Base-by-base conservation (phyloP, 2,888 invertebrate genomes). In the Metacarcinus magister region DNA sequence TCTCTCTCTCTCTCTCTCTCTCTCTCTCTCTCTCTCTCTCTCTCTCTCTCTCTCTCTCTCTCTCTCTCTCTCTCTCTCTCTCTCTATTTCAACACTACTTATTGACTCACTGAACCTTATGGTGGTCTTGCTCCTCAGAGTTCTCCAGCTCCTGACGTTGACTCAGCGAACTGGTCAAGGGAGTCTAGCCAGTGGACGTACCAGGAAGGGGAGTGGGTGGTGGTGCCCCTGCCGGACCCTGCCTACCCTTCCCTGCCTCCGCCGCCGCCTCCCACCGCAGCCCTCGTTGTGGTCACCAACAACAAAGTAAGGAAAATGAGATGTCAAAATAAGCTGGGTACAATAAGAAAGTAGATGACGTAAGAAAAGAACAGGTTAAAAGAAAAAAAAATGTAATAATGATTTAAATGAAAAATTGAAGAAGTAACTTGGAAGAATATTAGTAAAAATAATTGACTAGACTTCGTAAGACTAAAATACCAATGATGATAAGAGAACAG, bases 181-280 rank as follows among this genome's bases (percentile, higher is more conserved):
- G 95, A 96, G 46, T 43, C 95, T 7, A 60, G n/a, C 16, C 46
- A 75, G n/a, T 96, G 95, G 95, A 67, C 10, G 32, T 96, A 92
- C 96, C 89, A 92, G 92, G 95, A 46, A 3, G 95, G 95, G 19
- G 96, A 96, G 28, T 96, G 96, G 96, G 48, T 92, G 7, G n/a
- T 89, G 90, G 93, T 96, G 19, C 23, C 39, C 93, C 87, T 96
- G 7, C 96, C 96, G 10, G 89, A 95, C 87, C 43, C 67, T 0
- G 39, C 23, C 87, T 95, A 93, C 48, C 94, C 93, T 0, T 44
- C n/a, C 87, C 46, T 96, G n/a, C 96, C 95, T 28, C 48, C 94
- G 3, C 96, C 94, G 1, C 54, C n/a, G 7, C 5, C 39, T 10
- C 96, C 96, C n/a, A 90, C 95, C 19, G 75, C 75, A 0, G 94